A percentile compares a stretch with the other conserved stretches of the same genome.
phyloP scores from a whole-genome alignment of 2,797 vertebrate genomes.

The Arrhamphus sclerolepis region DNA sequence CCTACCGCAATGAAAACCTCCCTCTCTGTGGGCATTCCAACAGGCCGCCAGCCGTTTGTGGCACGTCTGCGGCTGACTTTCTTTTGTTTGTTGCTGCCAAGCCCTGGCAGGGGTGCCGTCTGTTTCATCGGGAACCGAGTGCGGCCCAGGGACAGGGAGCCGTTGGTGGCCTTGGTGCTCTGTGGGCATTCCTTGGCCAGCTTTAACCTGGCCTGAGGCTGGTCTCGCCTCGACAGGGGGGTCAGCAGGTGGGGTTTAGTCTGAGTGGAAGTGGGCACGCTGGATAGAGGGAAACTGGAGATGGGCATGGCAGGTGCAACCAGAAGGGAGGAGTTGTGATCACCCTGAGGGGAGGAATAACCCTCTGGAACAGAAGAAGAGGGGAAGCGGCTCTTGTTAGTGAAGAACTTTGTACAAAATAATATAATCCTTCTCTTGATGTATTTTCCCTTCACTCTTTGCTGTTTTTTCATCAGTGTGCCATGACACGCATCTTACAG shows the following conservation, averaged over 20 bases:
- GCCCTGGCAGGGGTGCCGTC: conserved; percentile 70
- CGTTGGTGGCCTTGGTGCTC: conserved; percentile 87
- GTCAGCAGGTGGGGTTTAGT: conserved; percentile 88
- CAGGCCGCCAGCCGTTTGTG: conserved; percentile 96
- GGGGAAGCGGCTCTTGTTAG: background rate
- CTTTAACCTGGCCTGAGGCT: conserved; percentile 78
- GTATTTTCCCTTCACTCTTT: too few relatives aligned
- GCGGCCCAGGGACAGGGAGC: conserved; percentile 85
- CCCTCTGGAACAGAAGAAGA: conserved; percentile 67
- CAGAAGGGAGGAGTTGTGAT: conserved; percentile 90
- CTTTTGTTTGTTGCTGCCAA: conserved; percentile 87
- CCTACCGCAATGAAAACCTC: conserved; percentile 96
- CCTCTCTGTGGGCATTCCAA: conserved; percentile 91
- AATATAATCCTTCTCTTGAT: too few relatives aligned
- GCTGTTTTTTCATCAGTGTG: too few relatives aligned
- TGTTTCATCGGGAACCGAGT: conserved; percentile 83
- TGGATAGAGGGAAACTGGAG: conserved; percentile 92
- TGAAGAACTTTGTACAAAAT: background rate
- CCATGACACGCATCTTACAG: too few relatives aligned
- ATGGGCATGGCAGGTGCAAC: conserved; percentile 89
- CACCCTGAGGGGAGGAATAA: conserved; percentile 89
- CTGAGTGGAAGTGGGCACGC: conserved; percentile 88
- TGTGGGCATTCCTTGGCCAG: conserved; percentile 89
- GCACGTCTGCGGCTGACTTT: conserved; percentile 86
- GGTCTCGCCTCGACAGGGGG: conserved; percentile 85